These are phyloP conservation scores for Zalophus californianus DNA, from an alignment of 2,797 vertebrate species.

Conservation along the genomic window DNA sequence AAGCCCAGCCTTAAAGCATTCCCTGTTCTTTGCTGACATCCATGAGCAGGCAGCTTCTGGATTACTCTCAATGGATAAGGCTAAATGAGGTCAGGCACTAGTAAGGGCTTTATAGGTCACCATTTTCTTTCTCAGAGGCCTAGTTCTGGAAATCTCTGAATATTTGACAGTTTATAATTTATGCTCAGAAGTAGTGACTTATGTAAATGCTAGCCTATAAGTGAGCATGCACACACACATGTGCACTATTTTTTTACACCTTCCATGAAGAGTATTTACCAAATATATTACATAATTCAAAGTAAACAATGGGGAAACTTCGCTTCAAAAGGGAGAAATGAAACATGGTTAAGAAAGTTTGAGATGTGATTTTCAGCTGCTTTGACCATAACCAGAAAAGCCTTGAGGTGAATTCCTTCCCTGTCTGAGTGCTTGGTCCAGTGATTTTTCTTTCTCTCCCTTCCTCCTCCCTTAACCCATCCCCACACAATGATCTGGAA, in stretches of 20 bases:
- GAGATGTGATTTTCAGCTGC: neutral
- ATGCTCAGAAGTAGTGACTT: neutral
- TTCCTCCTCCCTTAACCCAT: neutral
- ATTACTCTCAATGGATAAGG: neutral
- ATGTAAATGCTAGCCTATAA: neutral
- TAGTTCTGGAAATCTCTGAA: neutral
- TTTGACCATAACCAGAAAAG: neutral
- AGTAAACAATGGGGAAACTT: neutral
- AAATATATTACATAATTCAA: neutral
- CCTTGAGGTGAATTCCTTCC: neutral
- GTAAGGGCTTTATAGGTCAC: neutral
- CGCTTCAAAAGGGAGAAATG: constrained; percentile 35
- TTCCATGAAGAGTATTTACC: neutral
- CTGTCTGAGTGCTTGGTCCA: neutral
- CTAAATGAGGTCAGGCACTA: neutral
- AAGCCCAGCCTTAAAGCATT: neutral
- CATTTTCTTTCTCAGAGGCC: neutral
- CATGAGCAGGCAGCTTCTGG: neutral
- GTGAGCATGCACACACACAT: neutral
- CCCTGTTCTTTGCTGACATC: neutral
- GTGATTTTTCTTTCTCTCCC: neutral
- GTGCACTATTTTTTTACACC: neutral
- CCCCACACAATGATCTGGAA: neutral
- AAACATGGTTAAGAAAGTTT: neutral
- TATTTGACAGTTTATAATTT: neutral